phyloP scores from a whole-genome alignment of 1,140 invertebrate genomes.

The Pachypsylla venusta region DNA sequence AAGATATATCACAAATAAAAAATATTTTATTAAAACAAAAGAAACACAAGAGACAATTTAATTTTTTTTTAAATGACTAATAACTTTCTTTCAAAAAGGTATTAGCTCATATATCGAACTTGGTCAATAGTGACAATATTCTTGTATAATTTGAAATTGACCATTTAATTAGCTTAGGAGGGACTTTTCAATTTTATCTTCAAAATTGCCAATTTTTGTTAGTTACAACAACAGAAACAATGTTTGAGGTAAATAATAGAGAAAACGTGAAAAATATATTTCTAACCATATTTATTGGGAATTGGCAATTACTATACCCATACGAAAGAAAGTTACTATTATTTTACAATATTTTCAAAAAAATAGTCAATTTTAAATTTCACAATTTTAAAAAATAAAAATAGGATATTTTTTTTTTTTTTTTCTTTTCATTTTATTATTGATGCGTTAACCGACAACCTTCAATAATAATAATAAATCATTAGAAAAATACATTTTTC shows the following conservation, averaged over 20 bases:
- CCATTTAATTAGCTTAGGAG: background rate
- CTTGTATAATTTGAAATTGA: background rate
- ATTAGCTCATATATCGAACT: background rate
- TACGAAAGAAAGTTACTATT: constrained; percentile 3
- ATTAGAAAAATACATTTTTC: constrained; percentile 10
- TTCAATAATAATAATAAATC: constrained; percentile 1
- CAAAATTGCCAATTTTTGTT: background rate
- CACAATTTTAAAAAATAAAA: constrained; percentile 11
- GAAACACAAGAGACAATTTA: background rate
- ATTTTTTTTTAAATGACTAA: background rate
- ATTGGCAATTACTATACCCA: background rate
- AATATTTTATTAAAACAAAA: background rate
- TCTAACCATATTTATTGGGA: background rate
- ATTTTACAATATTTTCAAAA: constrained; percentile 7
- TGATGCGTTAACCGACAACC: constrained; percentile 5
- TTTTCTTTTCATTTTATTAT: background rate
- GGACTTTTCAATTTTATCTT: background rate
- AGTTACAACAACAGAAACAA: background rate
- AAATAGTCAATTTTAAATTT: constrained; percentile 12
- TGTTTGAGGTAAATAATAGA: background rate
- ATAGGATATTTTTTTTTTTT: constrained; percentile 13
- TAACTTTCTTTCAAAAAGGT: too few relatives aligned
- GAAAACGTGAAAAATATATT: background rate
- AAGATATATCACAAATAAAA: constrained; percentile 8
- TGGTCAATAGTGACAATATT: too few relatives aligned